These are phyloP conservation scores for Eumerus sabulonum DNA, from an alignment of 2,888 invertebrate genomes.

Conservation along the genomic window DNA sequence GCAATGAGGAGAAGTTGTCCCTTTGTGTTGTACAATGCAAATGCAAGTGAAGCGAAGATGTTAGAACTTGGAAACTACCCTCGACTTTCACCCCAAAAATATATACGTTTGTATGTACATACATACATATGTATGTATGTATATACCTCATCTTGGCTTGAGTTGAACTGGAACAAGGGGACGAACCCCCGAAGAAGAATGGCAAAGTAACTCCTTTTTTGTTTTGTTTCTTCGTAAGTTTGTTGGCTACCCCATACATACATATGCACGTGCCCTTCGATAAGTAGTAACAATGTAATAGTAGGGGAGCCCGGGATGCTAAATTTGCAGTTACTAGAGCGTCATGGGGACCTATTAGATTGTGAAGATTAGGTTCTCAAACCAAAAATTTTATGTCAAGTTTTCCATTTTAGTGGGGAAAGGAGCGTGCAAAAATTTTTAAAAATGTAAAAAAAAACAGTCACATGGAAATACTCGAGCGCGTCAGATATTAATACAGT, in stretches of 20 bases:
- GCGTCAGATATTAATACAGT: no score
- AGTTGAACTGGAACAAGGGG: slow-evolving; percentile 2
- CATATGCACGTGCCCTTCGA: slow-evolving; percentile 47
- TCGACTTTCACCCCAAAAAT: slow-evolving; percentile 57
- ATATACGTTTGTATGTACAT: slow-evolving; percentile 33
- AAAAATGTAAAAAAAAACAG: no score
- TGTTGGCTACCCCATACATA: slow-evolving; percentile 2
- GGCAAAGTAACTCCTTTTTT: slow-evolving; percentile 23
- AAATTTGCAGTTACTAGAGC: no score
- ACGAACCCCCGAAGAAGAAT: slow-evolving; percentile 1
- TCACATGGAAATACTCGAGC: no score
- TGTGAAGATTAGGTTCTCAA: no score
- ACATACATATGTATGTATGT: slow-evolving; percentile 8
- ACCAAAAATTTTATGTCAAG: no score
- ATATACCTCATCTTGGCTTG: neutral
- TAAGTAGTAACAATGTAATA: slow-evolving; percentile 51
- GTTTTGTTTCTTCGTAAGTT: slow-evolving; percentile 13
- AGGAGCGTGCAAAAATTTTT: no score
- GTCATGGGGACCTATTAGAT: no score
- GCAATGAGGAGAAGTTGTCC: slow-evolving; percentile 19
- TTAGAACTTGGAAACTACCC: slow-evolving; percentile 42
- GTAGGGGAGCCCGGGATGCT: no score
- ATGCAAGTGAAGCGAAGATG: slow-evolving; percentile 48
- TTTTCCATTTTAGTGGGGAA: no score
- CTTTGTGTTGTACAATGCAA: slow-evolving; percentile 55